Evolutionary conservation across 92 coral and sea anemone genomes (phyloP), one percentile per base, ranked within the genome.

Genomic region (Phenganax marumi): DNA sequence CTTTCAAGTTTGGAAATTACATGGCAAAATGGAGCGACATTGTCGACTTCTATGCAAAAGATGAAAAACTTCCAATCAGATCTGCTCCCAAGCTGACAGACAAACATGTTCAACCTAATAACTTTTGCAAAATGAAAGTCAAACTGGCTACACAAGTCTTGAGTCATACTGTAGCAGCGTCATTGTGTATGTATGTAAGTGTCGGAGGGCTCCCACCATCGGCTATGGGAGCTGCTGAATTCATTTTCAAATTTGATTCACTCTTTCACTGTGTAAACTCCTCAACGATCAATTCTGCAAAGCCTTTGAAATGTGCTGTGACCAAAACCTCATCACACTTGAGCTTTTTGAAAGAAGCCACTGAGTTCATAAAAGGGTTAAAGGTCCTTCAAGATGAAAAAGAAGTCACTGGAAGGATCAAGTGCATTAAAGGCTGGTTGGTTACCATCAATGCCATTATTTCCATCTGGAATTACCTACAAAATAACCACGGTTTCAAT

Each of bases 81-180:
- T 12, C 46, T 18, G 81, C 81, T 46, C 81, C 81, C 14, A 76
- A 76, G 47, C 56, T 76, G 25, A 76, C 81, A 19, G 69, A 55
- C 14, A 76, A 76, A 23, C 81, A 76, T 52, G 56, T 76, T 46
- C 43, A 61, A 18, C 81, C 46, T 24, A 55, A 18, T 50, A 55
- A 55, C 56, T 76, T 76, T 53, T 23, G 16, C 16, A 76, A 55
- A 24, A 55, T 76, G 25, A 52, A 49, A 52, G 81, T 76, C 16
- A 76, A 76, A 39, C 50, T 12, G 14, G 68, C 81, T 12, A 47
- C 73, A 16, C 69, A 76, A 52, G 61, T 76, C 46, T 39, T 76
- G 12, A 52, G 56, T 54, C 81, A 52, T 25, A 76, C 66, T 12
- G 81, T 76, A 33, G 81, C 73, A 24, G 81, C 81, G n/a, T 21